phyloP scores from a whole-genome alignment of 1,140 invertebrate species.

The Samia ricini region DNA sequence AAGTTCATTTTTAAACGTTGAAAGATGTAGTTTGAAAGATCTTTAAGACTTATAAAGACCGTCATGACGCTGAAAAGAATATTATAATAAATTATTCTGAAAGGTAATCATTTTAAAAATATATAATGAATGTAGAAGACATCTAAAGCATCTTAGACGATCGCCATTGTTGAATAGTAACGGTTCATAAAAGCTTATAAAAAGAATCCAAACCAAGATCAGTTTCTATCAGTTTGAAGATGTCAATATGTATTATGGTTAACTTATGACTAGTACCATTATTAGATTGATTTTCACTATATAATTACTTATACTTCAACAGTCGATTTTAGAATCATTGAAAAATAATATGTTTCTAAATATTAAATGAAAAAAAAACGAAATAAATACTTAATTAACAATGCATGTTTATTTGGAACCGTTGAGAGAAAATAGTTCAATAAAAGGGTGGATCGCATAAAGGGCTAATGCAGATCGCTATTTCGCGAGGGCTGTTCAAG shows the following conservation, averaged over 20 bases:
- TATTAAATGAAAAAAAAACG: background rate
- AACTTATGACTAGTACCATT: no score
- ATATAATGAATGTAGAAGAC: background rate
- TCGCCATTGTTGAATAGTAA: background rate
- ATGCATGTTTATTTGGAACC: background rate
- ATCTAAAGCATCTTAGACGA: no score
- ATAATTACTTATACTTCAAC: no score
- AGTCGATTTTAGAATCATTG: background rate
- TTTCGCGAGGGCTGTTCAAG: constrained; percentile 42
- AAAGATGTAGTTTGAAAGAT: background rate
- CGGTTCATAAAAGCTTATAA: background rate
- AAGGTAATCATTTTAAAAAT: background rate
- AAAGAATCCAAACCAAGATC: no score
- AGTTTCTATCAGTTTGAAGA: no score
- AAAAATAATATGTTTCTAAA: background rate
- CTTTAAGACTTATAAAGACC: background rate
- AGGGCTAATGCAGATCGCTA: constrained; percentile 4
- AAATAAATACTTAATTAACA: background rate
- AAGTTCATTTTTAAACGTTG: background rate
- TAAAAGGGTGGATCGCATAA: constrained; percentile 17
- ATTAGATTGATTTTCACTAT: no score
- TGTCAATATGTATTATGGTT: no score
- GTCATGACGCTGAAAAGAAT: background rate
- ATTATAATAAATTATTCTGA: background rate
- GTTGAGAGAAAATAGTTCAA: constrained; percentile 9